A percentile compares a stretch with the other conserved stretches of the same genome.
Evolutionary conservation across 64 coral and sea anemone species (phyloP).

Genomic region (Dendrophyllia cribrosa): DNA sequence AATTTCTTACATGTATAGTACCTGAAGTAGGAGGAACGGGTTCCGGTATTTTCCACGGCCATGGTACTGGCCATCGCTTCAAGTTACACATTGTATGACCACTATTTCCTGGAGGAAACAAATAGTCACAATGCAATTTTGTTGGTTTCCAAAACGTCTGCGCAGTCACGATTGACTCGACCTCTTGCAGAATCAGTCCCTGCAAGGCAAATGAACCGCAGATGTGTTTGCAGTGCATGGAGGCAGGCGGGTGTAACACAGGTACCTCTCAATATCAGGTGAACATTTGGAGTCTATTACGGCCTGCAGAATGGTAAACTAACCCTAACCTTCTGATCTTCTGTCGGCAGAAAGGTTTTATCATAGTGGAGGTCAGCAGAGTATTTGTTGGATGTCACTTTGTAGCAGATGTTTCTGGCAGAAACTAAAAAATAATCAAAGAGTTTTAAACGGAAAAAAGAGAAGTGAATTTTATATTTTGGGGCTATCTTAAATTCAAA

Average conservation of each 20-base stretch:
- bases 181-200: slow-evolving; percentile 66
- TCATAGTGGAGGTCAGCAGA: slow-evolving; percentile 66
- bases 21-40: background rate
- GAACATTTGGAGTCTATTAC: slow-evolving; percentile 71
- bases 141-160: background rate
- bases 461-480: too few species aligned
- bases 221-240: slow-evolving; percentile 59
- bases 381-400: slow-evolving; percentile 29
- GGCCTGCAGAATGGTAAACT: slow-evolving; percentile 22
- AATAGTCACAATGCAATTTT: slow-evolving; percentile 49
- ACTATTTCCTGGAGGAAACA: slow-evolving; percentile 44
- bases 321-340: slow-evolving; percentile 34
- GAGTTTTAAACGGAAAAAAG: background rate
- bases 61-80: slow-evolving; percentile 69
- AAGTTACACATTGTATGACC: slow-evolving; percentile 67
- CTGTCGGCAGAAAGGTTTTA: slow-evolving; percentile 49
- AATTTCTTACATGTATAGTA: too few species aligned
- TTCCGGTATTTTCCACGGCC: slow-evolving; percentile 61
- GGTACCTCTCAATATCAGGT: slow-evolving; percentile 59
- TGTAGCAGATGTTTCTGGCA: slow-evolving; percentile 52
- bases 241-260: slow-evolving; percentile 54
- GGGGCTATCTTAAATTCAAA: too few species aligned
- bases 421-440: background rate
- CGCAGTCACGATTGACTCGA: slow-evolving; percentile 56
- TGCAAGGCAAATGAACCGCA: slow-evolving; percentile 69